Evolutionary conservation across 1,140 invertebrate genomes (phyloP), one percentile per base, ranked within the genome.

Genomic region (Drosophila auraria): DNA sequence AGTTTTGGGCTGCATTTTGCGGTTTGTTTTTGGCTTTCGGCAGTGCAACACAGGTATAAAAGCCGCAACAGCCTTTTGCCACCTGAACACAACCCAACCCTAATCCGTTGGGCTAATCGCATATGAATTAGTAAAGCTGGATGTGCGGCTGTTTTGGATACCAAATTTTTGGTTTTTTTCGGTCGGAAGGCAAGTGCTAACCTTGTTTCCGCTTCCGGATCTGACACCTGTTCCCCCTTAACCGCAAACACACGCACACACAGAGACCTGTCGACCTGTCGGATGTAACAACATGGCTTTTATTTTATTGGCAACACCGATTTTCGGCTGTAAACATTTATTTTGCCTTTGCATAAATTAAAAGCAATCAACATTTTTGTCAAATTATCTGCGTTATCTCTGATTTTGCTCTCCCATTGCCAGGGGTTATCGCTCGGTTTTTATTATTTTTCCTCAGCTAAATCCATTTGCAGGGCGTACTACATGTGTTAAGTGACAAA

Each of bases 401-500:
- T 40, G 20, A 53, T 53, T 53, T 47, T 11, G 45, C 45, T 6
- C 45, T 20, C 17, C 11, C 5, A 20, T 23, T 23, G 12, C 33
- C 33, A 36, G 11, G 33, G 33, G 9, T 36, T 36, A 36, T 36
- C 17, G 25, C 23, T 12, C 12, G 33, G 17, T 3, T 5, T 23
- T 38, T 38, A 38, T 56, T 54, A 20, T 20, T 38, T 12, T 25
- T 8, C 14, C 36, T 20, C 5, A 40, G 54, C 20, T 25, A 23
- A 42, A 65, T 44, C 38, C 62, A 44, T 45, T 65, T 63, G 12
- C 27, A 36, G 23, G 57, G 20, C 49, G 63, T 23, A 77, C 77
- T 70, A 87, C 83, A 87, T 83, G 80, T 87, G 83, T 89, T 74
- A 78, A 71, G 72, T 80, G 76, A 70, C 76, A 80, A 77, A 68